Percentiles rank a stretch among this genome's conserved stretches.
phyloP scores from a whole-genome alignment of 2,113 vertebrate species.

The Chloropsis hardwickii region DNA sequence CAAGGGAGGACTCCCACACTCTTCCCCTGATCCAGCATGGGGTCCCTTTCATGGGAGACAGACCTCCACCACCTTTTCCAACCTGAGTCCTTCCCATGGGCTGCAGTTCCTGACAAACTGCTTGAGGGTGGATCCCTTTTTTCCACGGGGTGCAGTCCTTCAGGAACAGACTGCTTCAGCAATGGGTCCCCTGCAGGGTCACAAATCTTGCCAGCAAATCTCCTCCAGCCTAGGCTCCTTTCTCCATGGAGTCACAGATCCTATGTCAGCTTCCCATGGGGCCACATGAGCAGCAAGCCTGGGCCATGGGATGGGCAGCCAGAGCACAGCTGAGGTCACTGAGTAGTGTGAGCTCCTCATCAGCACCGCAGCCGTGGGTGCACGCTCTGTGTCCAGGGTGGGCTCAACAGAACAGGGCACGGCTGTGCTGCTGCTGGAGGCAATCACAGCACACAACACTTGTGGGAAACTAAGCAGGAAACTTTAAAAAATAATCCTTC shows the following conservation, averaged over 20 bases:
- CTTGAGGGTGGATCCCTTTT: rapidly evolving
- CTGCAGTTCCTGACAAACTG: background rate
- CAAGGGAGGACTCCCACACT: background rate
- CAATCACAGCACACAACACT: rapidly evolving
- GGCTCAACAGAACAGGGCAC: background rate
- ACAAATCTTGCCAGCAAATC: background rate
- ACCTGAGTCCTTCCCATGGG: background rate
- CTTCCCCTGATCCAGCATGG: too few species aligned
- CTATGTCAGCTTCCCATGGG: background rate
- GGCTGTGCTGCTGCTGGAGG: background rate
- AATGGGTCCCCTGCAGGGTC: rapidly evolving
- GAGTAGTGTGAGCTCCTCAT: rapidly evolving
- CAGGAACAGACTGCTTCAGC: background rate
- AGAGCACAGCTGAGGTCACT: background rate
- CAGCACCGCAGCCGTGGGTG: background rate
- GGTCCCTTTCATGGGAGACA: background rate
- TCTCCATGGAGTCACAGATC: background rate
- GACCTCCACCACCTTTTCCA: background rate
- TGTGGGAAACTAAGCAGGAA: background rate
- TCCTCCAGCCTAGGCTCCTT: rapidly evolving
- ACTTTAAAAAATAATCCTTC: background rate
- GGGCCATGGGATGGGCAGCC: background rate
- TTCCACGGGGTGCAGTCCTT: background rate
- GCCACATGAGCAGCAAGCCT: background rate
- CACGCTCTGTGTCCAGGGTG: rapidly evolving